Conservation (phyloP, 1,140 invertebrate species). For the Pogonus chalceus region DNA sequence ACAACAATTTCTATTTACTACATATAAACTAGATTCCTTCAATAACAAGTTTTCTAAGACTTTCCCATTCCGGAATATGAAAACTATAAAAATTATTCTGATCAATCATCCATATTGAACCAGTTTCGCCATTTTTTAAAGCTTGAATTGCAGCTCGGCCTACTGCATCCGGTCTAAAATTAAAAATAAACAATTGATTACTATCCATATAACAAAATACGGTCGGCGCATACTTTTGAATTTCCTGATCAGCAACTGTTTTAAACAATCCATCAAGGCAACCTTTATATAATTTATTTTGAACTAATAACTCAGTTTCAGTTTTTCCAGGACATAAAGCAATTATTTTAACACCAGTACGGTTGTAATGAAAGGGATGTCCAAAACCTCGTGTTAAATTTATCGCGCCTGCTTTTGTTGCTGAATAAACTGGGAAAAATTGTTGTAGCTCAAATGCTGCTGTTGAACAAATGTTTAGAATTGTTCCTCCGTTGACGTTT, state of each 20-base stretch:
- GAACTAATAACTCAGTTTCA: too few species aligned
- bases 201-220: too few species aligned
- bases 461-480: conserved; percentile 57
- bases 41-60: neutral
- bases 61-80: neutral
- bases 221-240: too few species aligned
- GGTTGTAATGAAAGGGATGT: conserved; percentile 40
- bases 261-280: too few species aligned
- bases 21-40: neutral
- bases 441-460: conserved; percentile 52
- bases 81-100: neutral
- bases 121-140: neutral
- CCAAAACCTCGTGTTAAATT: conserved; percentile 15
- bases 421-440: conserved; percentile 63
- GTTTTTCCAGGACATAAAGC: conserved; percentile 41
- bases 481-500: conserved; percentile 54
- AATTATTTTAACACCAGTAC: conserved; percentile 41
- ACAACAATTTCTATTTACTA: too few species aligned
- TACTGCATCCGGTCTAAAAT: neutral
- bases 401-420: conserved; percentile 43
- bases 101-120: neutral
- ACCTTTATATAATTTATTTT: too few species aligned
- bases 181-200: neutral
- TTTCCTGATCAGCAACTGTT: too few species aligned
- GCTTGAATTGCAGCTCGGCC: neutral